Conservation (phyloP, 2,797 vertebrate genomes). For the Tauraco hartlaubi region DNA sequence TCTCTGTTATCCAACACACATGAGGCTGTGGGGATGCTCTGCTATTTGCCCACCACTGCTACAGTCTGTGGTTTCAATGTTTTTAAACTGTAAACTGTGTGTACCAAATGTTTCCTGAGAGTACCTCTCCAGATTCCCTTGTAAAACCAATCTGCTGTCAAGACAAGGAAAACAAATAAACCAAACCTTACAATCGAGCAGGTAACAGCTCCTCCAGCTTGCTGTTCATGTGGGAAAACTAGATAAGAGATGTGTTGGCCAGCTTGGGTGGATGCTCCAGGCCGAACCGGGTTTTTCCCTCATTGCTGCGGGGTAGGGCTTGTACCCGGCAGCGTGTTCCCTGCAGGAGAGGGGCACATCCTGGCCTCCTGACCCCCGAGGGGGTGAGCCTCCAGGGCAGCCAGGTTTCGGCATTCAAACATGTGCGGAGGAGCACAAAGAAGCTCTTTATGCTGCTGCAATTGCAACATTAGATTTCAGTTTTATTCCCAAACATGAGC, state of each 20-base stretch:
- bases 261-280: background rate
- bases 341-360: constrained; percentile 39
- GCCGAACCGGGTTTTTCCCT: background rate
- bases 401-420: constrained; percentile 61
- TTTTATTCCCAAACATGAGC: constrained; percentile 71
- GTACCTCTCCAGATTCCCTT: background rate
- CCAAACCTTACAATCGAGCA: background rate
- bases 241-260: accelerated
- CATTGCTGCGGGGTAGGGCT: background rate
- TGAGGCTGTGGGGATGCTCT: background rate
- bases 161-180: background rate
- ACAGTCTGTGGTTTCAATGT: background rate
- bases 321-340: background rate
- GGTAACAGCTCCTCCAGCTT: background rate
- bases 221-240: background rate
- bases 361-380: constrained; percentile 54
- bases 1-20: accelerated
- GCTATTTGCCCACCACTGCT: background rate
- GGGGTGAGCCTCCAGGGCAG: constrained; percentile 59
- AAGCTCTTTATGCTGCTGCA: constrained; percentile 68
- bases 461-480: constrained; percentile 73
- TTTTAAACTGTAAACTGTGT: background rate
- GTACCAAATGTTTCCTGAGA: background rate
- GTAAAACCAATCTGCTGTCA: background rate
- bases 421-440: constrained; percentile 74